Evolutionary conservation across 2,113 vertebrate species (phyloP).

Genomic region (Crotalus helleri): DNA sequence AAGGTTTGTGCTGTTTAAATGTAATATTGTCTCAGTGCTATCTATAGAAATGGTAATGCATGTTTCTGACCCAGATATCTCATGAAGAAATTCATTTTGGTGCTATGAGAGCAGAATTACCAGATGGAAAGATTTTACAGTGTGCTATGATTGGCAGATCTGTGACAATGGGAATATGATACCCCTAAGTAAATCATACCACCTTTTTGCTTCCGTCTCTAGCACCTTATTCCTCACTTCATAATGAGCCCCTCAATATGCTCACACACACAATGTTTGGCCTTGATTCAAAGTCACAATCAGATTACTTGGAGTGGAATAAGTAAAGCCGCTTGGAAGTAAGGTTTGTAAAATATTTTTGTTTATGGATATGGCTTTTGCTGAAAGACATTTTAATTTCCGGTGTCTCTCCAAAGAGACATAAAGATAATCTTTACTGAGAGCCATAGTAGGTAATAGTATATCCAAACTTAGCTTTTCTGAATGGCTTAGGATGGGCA

Average conservation of each 20-base stretch:
- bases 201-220: background rate
- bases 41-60: slow-evolving; percentile 25
- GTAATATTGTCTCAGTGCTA: slow-evolving; percentile 19
- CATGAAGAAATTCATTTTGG: slow-evolving; percentile 19
- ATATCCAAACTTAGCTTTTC: background rate
- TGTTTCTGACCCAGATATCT: slow-evolving; percentile 16
- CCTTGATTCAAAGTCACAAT: slow-evolving; percentile 6
- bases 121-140: slow-evolving; percentile 21
- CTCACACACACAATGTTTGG: background rate
- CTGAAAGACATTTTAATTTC: background rate
- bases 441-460: background rate
- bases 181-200: slow-evolving; percentile 9
- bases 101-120: slow-evolving; percentile 8
- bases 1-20: background rate
- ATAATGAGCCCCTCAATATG: slow-evolving; percentile 7
- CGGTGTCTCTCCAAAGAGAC: background rate
- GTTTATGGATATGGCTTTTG: background rate
- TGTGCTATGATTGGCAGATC: slow-evolving; percentile 17
- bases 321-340: slow-evolving; percentile 2
- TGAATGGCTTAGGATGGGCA: background rate
- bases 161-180: slow-evolving; percentile 10
- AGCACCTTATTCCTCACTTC: background rate
- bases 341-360: background rate
- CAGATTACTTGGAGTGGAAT: slow-evolving; percentile 21
- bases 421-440: background rate